phyloP scores from a whole-genome alignment of 2,797 vertebrate genomes.

The Morus bassanus region DNA sequence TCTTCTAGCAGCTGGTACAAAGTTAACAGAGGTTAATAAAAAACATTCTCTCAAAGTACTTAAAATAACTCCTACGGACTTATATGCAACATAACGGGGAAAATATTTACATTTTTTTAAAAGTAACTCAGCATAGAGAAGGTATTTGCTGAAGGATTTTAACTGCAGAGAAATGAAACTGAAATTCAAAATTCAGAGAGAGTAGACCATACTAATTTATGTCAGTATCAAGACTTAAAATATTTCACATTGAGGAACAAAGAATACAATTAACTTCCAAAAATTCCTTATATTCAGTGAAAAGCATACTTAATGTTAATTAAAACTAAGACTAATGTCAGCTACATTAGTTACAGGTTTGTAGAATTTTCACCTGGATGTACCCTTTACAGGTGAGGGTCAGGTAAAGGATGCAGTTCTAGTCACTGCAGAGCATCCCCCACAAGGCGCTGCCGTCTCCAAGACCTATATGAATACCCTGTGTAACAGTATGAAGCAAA shows the following conservation, averaged over 20 bases:
- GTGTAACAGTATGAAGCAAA: neutral
- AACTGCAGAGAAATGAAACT: neutral
- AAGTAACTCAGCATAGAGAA: neutral
- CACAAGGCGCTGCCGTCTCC: neutral
- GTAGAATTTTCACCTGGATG: neutral
- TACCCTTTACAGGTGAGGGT: neutral
- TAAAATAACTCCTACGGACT: neutral
- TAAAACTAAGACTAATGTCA: neutral
- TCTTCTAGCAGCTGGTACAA: neutral
- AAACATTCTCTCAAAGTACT: neutral
- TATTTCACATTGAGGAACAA: neutral
- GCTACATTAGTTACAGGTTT: neutral
- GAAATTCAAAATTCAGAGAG: neutral
- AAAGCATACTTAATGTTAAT: neutral
- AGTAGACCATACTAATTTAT: neutral
- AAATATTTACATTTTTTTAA: neutral
- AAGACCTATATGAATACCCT: fast-evolving
- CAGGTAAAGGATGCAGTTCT: neutral
- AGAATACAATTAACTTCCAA: neutral
- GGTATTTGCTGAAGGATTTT: neutral
- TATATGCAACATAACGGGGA: neutral
- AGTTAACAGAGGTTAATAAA: neutral
- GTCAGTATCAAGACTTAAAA: neutral
- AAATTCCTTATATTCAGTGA: neutral
- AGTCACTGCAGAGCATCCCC: neutral